A percentile compares a stretch with the other conserved stretches of the same genome.
These are phyloP conservation scores for Gobio gobio DNA, from an alignment of 2,113 vertebrate genomes.

Conservation along the genomic window DNA sequence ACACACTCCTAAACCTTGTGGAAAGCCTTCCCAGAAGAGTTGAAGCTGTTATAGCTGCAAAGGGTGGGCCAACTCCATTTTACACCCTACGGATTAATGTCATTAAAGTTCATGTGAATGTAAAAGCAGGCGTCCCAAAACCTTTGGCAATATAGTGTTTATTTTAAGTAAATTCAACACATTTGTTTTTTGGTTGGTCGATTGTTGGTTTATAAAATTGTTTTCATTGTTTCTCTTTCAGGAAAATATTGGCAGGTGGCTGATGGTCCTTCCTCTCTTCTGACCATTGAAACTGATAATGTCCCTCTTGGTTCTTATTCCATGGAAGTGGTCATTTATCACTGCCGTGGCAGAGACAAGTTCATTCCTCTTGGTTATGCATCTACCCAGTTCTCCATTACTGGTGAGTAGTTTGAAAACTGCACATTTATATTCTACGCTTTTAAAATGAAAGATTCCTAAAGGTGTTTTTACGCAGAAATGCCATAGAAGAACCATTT, in stretches of 20 bases:
- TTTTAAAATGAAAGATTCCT: too few relatives aligned
- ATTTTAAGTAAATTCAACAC: too few relatives aligned
- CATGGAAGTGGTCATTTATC: slow-evolving; percentile 92
- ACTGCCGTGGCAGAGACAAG: slow-evolving; percentile 81
- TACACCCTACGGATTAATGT: too few relatives aligned
- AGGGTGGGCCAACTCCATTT: too few relatives aligned
- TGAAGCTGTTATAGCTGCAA: too few relatives aligned
- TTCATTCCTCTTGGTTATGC: slow-evolving; percentile 86
- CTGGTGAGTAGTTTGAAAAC: slow-evolving; percentile 72
- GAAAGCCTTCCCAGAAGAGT: too few relatives aligned
- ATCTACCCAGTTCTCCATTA: slow-evolving; percentile 84
- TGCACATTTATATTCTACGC: background rate
- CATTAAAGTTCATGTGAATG: too few relatives aligned
- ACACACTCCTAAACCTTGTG: too few relatives aligned
- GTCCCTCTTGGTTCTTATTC: slow-evolving; percentile 83
- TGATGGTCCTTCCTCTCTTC: slow-evolving; percentile 82
- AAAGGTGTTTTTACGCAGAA: too few relatives aligned
- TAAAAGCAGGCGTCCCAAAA: too few relatives aligned
- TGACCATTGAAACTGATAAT: slow-evolving; percentile 82
- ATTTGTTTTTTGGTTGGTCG: background rate
- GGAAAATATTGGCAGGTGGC: slow-evolving; percentile 92
- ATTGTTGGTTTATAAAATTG: background rate
- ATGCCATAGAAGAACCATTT: too few relatives aligned
- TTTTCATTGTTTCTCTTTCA: slow-evolving; percentile 59
- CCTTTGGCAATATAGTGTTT: too few relatives aligned